phyloP scores from a whole-genome alignment of 35 echinoderm and acorn worm genomes.

The Ophioderma brevispina region DNA sequence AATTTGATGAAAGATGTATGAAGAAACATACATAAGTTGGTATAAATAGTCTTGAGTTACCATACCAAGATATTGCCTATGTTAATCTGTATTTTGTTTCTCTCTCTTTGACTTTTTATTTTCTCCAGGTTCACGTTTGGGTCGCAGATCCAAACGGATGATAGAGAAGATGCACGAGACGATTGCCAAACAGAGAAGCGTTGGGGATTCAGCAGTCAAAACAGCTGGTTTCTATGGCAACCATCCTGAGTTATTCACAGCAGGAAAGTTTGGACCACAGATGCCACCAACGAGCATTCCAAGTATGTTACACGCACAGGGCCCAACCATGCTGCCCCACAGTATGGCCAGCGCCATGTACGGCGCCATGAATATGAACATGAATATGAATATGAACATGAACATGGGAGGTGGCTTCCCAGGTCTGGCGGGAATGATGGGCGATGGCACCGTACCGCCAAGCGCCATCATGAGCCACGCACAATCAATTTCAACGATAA shows the following conservation, averaged over 20 bases:
- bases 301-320: conserved; percentile 5
- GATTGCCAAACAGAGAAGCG: conserved; percentile 86
- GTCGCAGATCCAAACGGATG: conserved; percentile 94
- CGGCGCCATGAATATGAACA: conserved; percentile 16
- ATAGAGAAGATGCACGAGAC: conserved; percentile 99
- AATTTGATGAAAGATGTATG: too few species aligned
- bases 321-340: conserved; percentile 54
- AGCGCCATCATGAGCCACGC: conserved; percentile 66
- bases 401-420: conserved; percentile 32
- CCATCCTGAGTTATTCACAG: conserved; percentile 85
- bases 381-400: background rate
- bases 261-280: conserved; percentile 65
- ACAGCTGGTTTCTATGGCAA: conserved; percentile 97
- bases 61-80: too few species aligned
- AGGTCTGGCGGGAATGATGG: conserved; percentile 57
- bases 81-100: too few species aligned
- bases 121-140: conserved; percentile 82
- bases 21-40: too few species aligned
- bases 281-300: conserved; percentile 3
- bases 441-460: conserved; percentile 51
- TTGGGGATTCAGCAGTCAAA: conserved; percentile 70
- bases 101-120: too few species aligned
- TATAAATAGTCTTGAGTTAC: too few species aligned
- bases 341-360: conserved; percentile 80
- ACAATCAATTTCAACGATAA: conserved; percentile 85